Base-by-base conservation (phyloP, 1,140 invertebrate genomes). In the Brachionus koreanus region DNA sequence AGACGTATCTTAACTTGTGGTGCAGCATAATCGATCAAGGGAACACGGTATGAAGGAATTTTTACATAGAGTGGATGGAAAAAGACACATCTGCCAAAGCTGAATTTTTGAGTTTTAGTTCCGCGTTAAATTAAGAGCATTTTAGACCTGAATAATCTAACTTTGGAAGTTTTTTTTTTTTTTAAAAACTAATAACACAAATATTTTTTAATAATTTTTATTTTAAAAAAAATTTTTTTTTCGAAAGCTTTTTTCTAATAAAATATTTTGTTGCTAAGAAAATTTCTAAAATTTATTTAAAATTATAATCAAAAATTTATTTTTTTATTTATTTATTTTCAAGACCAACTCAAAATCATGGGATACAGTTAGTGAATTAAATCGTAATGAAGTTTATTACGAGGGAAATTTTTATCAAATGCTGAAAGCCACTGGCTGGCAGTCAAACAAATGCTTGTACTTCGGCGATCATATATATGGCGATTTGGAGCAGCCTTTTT, bases 391-490 rank as follows among this genome's bases (percentile, higher is more conserved):
- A 83, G 93, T 98, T 84, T 98, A 98, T 89, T 93, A 94, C 86
- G 95, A 97, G 91, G 95, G 95, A 85, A 84, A 84, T 19, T 74
- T 49, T 42, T 79, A 67, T 76, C 10, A 96, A 85, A 89, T 98
- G 39, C 93, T 95, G 87, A 92, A 95, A 61, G 91, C 97, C 85
- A 98, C 95, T 5, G 94, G 93, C 0, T 98, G 96, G 95, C 90
- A 92, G 76, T 95, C 95, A 0, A 93, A 94, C 84, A 93, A 94
- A 84, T 95, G 98, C 10, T 87, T 98, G 6, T 98, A 98, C 88
- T 98, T 98, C 89, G 97, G 96, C 0, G 96, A 98, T 90, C 96
- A 98, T 90, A 95, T 97, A 0, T 98, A 98, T 89, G 96, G 93
- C 86, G 97, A 98, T 89, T 90, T 98, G 77, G 96, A 96, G 87